Conservation (phyloP, 1,140 invertebrate genomes). For the Drosophila ambigua region DNA sequence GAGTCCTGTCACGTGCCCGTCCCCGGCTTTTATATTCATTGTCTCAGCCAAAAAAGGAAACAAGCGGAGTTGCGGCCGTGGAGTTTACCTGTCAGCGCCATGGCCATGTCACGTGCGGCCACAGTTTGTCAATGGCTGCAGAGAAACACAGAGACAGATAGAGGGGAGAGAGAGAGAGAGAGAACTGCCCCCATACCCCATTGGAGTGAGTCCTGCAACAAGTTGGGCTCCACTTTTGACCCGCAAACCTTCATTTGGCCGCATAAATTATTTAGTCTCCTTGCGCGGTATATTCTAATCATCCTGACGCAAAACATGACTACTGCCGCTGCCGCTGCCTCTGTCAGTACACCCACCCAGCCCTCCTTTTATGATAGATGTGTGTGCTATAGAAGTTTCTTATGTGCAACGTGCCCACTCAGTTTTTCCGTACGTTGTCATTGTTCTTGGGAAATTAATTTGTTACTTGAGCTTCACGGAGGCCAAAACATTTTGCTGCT, state of each 20-base stretch:
- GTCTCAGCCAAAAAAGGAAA: conserved; percentile 27
- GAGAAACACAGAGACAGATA: too few relatives aligned
- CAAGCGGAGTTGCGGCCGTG: conserved; percentile 5
- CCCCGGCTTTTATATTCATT: conserved; percentile 70
- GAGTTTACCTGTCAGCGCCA: conserved; percentile 68
- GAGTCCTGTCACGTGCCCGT: conserved; percentile 73
- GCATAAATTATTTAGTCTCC: conserved; percentile 69
- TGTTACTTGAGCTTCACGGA: conserved; percentile 49
- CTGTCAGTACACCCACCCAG: neutral
- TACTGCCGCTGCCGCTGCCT: conserved; percentile 4
- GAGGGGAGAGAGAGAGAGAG: too few relatives aligned
- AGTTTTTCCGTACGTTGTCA: conserved; percentile 47
- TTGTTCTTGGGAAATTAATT: conserved; percentile 70
- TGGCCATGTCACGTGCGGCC: conserved; percentile 60
- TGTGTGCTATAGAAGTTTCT: conserved; percentile 23
- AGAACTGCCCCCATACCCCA: neutral
- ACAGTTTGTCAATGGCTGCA: conserved; percentile 59
- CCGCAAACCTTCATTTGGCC: conserved; percentile 74
- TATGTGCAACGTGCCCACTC: conserved; percentile 34
- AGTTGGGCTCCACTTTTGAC: conserved; percentile 59
- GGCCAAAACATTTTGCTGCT: conserved; percentile 29
- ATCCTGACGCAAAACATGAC: conserved; percentile 77
- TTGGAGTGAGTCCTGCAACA: conserved; percentile 29
- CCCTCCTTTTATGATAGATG: conserved; percentile 57
- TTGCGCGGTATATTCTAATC: conserved; percentile 76